Evolutionary conservation across 2,113 vertebrate genomes (phyloP).

Genomic region (Psophia crepitans): DNA sequence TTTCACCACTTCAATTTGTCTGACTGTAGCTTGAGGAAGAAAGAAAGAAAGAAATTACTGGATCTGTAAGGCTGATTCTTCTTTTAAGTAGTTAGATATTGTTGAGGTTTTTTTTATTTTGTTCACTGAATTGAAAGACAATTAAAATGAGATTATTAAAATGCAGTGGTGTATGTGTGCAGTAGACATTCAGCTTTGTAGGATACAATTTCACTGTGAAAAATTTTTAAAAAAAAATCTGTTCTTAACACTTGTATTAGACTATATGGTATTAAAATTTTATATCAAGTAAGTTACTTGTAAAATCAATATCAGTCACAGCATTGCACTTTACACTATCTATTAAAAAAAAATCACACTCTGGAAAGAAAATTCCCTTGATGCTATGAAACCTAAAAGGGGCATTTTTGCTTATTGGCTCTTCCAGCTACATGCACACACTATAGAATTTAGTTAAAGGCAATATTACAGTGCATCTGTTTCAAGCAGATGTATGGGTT

Average conservation of each 20-base stretch:
- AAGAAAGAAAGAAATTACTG: neutral
- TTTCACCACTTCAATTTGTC: neutral
- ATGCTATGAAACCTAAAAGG: slow-evolving; percentile 5
- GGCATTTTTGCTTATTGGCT: neutral
- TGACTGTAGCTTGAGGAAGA: neutral
- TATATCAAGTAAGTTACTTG: neutral
- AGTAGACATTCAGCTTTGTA: neutral
- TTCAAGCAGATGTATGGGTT: slow-evolving; percentile 14
- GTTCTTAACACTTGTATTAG: neutral
- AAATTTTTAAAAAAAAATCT: neutral
- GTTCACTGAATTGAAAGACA: neutral
- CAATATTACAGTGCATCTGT: slow-evolving; percentile 28
- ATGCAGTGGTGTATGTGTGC: neutral
- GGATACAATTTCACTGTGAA: neutral
- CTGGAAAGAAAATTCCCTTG: slow-evolving; percentile 10
- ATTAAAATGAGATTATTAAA: neutral
- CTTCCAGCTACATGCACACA: neutral
- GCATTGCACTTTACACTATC: neutral
- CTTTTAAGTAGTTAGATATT: neutral
- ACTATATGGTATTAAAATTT: neutral
- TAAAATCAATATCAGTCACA: neutral
- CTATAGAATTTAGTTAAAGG: slow-evolving; percentile 23
- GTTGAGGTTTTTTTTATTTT: neutral
- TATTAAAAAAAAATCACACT: neutral
- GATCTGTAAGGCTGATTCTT: neutral